Evolutionary conservation across 2,113 vertebrate species (phyloP), one percentile per base, ranked within the genome.

Genomic region (Melanocharis versteri): DNA sequence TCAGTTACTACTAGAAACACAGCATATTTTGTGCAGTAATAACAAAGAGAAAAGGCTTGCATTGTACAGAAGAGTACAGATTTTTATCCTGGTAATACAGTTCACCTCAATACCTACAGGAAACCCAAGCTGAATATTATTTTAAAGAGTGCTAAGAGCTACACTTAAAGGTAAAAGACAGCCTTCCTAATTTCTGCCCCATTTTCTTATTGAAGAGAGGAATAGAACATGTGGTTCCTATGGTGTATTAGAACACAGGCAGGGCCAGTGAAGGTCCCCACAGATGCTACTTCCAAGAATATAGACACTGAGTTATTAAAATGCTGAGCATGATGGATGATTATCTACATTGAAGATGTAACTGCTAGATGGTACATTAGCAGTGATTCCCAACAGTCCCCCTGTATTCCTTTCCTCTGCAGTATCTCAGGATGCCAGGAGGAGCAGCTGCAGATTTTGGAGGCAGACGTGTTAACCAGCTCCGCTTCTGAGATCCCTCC

Each of bases 1-100:
- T 93, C 62, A 81, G 47, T 70, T 95, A 73, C 37, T 83, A 5
- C 45, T 92, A 19, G 57, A 94, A 96, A 92, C 60, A 91, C 37
- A 83, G 21, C 6, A 30, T 22, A 56, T 47, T 56, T 81, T 68
- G 31, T 64, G 40, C 37, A 68, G n/a, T 56, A 48, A 35, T 53
- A 31, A 24, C 31, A 71, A 84, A 87, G 27, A 75, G 6, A 71
- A 90, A 90, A 81, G 9, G 4, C 39, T 70, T 90, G 12, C 26
- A 24, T 44, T 66, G 15, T 64, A 64, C 47, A 40, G 18, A 56
- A 60, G 17, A 37, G 19, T 26, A n/a, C 20, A 42, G 4, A 8
- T 54, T 92, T 93, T 95, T 71, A 64, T 50, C 17, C 44, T 70
- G 26, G 19, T 62, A 47, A 61, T 26, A 23, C 16, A 61, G n/a